These are phyloP conservation scores for Hemiprocne comata DNA, from an alignment of 2,113 vertebrate species.

Conservation along the genomic window DNA sequence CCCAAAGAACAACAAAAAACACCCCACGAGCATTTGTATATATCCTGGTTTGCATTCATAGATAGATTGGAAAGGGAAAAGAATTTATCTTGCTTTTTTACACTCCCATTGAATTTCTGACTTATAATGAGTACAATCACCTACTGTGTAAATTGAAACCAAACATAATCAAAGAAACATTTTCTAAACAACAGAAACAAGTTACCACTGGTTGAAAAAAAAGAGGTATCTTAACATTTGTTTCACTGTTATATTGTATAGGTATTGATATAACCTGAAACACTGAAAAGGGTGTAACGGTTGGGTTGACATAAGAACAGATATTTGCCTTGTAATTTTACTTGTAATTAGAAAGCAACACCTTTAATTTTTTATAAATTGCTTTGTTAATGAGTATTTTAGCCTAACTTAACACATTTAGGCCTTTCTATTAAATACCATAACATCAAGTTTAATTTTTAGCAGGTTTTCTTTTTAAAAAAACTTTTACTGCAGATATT, in stretches of 20 bases:
- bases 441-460: background rate
- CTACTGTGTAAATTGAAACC: background rate
- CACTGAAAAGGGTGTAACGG: background rate
- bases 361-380: background rate
- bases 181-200: background rate
- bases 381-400: background rate
- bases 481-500: background rate
- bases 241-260: background rate
- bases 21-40: too few species aligned
- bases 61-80: background rate
- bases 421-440: background rate
- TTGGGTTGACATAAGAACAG: background rate
- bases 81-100: background rate
- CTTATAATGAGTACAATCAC: background rate
- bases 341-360: background rate
- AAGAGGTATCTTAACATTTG: background rate
- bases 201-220: background rate
- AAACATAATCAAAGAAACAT: background rate
- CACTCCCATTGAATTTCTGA: background rate
- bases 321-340: background rate
- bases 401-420: background rate
- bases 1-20: too few species aligned
- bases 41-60: background rate
- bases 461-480: background rate
- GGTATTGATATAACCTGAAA: background rate